phyloP scores from a whole-genome alignment of 2,797 vertebrate genomes.

The Antennarius maculatus region DNA sequence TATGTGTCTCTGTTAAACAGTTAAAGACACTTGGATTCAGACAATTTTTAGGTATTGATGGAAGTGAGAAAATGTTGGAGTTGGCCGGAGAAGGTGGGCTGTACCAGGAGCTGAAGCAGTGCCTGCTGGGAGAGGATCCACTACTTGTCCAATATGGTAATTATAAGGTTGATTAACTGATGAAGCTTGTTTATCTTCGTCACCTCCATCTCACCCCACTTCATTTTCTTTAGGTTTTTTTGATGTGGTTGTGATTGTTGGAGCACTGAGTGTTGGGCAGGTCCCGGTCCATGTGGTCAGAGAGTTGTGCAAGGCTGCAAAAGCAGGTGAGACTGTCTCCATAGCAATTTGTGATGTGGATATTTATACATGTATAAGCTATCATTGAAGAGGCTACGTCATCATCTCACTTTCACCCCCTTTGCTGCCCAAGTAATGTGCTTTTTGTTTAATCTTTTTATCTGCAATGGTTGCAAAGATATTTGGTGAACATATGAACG shows the following conservation, averaged over 20 bases:
- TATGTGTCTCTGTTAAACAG: slow-evolving; percentile 67
- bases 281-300: slow-evolving; percentile 78
- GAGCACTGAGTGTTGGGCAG: slow-evolving; percentile 85
- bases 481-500: no score
- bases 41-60: slow-evolving; percentile 87
- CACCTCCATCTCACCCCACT: neutral
- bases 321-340: slow-evolving; percentile 78
- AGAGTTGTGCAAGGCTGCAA: slow-evolving; percentile 84
- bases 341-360: no score
- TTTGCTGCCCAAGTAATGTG: no score
- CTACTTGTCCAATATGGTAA: slow-evolving; percentile 85
- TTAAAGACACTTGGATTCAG: slow-evolving; percentile 84
- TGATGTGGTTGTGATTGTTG: slow-evolving; percentile 86
- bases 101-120: slow-evolving; percentile 83
- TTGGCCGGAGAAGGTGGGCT: slow-evolving; percentile 77
- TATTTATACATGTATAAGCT: no score
- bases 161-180: neutral
- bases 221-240: slow-evolving; percentile 72
- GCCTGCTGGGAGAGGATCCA: slow-evolving; percentile 80
- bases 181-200: no score
- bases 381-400: no score
- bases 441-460: no score
- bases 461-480: no score
- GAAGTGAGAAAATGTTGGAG: slow-evolving; percentile 86
- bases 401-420: no score